Conservation (phyloP, 2,888 invertebrate genomes). For the Eupithecia exiguata region DNA sequence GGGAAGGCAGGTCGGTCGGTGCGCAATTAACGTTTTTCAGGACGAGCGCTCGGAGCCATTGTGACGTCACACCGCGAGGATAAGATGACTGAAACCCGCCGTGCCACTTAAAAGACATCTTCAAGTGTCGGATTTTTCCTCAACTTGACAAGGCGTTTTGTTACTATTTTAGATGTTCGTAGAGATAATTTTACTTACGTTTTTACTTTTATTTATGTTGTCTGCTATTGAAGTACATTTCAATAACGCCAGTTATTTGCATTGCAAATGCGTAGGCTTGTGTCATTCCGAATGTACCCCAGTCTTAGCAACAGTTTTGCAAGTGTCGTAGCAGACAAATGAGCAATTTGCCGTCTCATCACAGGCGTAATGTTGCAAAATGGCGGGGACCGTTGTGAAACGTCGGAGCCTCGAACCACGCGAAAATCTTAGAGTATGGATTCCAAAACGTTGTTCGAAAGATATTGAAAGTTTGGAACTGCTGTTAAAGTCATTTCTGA, state of each 20-base stretch:
- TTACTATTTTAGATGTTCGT: slow-evolving; percentile 27
- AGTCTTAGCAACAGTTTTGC: slow-evolving; percentile 55
- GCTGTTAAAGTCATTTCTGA: slow-evolving; percentile 33
- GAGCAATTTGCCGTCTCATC: slow-evolving; percentile 77
- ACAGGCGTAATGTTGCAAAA: slow-evolving; percentile 70
- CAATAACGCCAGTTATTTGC: slow-evolving; percentile 31
- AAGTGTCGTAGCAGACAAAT: slow-evolving; percentile 72
- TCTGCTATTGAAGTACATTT: slow-evolving; percentile 27
- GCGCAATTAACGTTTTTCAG: slow-evolving; percentile 79
- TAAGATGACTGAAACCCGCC: slow-evolving; percentile 61
- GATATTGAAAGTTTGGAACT: slow-evolving; percentile 23
- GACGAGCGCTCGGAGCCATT: slow-evolving; percentile 66
- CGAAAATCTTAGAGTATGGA: slow-evolving; percentile 26
- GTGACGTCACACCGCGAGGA: slow-evolving; percentile 67
- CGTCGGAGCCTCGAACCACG: slow-evolving; percentile 33
- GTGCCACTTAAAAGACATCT: slow-evolving; percentile 64
- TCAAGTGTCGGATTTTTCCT: slow-evolving; percentile 58
- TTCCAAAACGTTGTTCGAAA: slow-evolving; percentile 20
- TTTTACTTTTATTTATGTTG: slow-evolving; percentile 14
- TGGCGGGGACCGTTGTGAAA: slow-evolving; percentile 62
- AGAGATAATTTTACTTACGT: slow-evolving; percentile 21
- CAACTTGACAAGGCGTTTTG: slow-evolving; percentile 46
- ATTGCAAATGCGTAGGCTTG: slow-evolving; percentile 37
- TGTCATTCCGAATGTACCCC: slow-evolving; percentile 37
- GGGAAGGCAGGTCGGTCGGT: slow-evolving; percentile 60